These are phyloP conservation scores for Alcis repandata DNA, from an alignment of 2,888 invertebrate genomes.

Conservation along the genomic window DNA sequence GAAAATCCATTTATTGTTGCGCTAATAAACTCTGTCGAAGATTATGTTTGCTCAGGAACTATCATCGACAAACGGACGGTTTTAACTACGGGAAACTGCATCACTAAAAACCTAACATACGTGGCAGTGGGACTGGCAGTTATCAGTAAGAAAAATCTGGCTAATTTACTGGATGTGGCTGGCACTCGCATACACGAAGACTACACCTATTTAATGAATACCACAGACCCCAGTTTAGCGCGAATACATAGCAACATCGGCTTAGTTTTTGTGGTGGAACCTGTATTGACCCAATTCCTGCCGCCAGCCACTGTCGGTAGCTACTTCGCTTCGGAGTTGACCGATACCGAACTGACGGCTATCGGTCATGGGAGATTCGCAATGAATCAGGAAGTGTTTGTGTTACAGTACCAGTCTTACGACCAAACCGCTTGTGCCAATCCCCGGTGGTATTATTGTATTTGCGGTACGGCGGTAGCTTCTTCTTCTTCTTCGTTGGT, in stretches of 20 bases:
- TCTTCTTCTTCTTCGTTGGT: no score
- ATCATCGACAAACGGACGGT: constrained; percentile 62
- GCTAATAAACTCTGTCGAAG: constrained; percentile 56
- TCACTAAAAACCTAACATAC: constrained; percentile 54
- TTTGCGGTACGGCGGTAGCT: constrained; percentile 67
- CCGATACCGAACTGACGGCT: constrained; percentile 54
- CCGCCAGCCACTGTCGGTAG: constrained; percentile 59
- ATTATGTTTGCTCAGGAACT: constrained; percentile 68
- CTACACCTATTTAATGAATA: constrained; percentile 58
- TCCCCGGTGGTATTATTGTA: constrained; percentile 73
- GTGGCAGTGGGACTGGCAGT: constrained; percentile 64
- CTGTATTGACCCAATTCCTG: constrained; percentile 57
- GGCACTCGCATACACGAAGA: constrained; percentile 59
- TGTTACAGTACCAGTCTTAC: constrained; percentile 64
- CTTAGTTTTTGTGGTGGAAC: constrained; percentile 59
- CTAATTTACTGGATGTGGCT: constrained; percentile 55
- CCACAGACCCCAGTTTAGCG: constrained; percentile 54
- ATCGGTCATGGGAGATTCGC: constrained; percentile 65
- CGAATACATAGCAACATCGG: constrained; percentile 70
- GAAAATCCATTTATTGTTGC: constrained; percentile 68
- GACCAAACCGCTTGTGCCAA: constrained; percentile 65
- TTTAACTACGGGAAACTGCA: constrained; percentile 71
- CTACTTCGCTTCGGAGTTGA: constrained; percentile 63
- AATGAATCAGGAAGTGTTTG: constrained; percentile 43
- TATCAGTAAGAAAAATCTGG: constrained; percentile 31